phyloP scores from a whole-genome alignment of 2,888 invertebrate genomes.

The Ecdyonurus torrentis region DNA sequence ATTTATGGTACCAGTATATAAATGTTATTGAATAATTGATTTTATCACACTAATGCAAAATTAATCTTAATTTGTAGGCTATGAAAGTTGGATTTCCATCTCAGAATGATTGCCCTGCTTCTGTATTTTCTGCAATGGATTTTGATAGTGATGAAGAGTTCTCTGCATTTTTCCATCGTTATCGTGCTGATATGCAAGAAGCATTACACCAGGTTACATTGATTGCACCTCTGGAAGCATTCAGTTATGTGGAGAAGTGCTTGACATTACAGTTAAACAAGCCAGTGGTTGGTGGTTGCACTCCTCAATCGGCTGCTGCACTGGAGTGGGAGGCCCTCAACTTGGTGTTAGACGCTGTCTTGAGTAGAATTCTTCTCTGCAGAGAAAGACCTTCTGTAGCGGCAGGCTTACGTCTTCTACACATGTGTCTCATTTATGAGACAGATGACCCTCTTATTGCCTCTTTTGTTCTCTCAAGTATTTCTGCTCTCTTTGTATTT shows the following conservation, averaged over 20 bases:
- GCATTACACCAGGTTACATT: conserved; percentile 58
- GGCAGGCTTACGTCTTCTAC: conserved; percentile 57
- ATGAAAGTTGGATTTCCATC: conserved; percentile 26
- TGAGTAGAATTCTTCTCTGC: conserved; percentile 52
- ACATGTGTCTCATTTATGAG: conserved; percentile 56
- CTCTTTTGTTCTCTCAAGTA: conserved; percentile 74
- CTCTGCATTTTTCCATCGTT: conserved; percentile 62
- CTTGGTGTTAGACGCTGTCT: conserved; percentile 61
- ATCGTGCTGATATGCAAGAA: conserved; percentile 65
- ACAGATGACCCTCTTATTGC: conserved; percentile 65
- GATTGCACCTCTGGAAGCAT: conserved; percentile 66
- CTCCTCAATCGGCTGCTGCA: conserved; percentile 31
- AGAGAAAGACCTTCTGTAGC: conserved; percentile 57
- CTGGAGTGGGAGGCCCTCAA: conserved; percentile 75
- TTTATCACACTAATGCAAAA: background rate
- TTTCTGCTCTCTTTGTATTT: conserved; percentile 82
- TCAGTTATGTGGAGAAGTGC: conserved; percentile 71
- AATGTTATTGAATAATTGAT: background rate
- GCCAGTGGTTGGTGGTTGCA: conserved; percentile 29
- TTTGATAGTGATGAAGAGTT: conserved; percentile 89
- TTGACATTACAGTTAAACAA: conserved; percentile 54
- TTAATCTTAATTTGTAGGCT: background rate
- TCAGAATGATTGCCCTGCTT: conserved; percentile 23
- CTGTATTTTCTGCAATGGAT: conserved; percentile 59
- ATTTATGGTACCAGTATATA: background rate